Conservation (phyloP, 2,888 invertebrate genomes). For the Drosophila yooni region DNA sequence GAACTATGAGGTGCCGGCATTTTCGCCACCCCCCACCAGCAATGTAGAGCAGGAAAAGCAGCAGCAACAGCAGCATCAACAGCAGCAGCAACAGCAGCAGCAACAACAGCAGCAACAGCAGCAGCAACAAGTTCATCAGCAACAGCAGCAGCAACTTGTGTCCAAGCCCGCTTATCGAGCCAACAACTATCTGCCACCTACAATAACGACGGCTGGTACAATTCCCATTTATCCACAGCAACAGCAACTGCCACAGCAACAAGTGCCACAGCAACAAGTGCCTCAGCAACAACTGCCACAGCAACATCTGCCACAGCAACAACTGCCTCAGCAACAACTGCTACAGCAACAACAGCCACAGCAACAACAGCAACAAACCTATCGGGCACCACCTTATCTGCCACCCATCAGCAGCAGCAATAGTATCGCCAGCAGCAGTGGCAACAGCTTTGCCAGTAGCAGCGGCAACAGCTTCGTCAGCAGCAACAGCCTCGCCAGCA, state of each 20-base stretch:
- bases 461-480: neutral
- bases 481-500: constrained; percentile 16
- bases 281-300: constrained; percentile 20
- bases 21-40: constrained; percentile 12
- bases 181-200: constrained; percentile 28
- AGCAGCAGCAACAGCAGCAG: constrained; percentile 11
- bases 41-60: constrained; percentile 12
- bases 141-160: constrained; percentile 8
- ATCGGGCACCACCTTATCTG: constrained; percentile 42
- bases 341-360: constrained; percentile 19
- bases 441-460: constrained; percentile 19
- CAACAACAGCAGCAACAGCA: constrained; percentile 3
- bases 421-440: constrained; percentile 15
- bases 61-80: neutral
- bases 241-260: constrained; percentile 34
- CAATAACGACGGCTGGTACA: neutral
- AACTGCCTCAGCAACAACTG: constrained; percentile 35
- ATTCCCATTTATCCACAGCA: constrained; percentile 9
- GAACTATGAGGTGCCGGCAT: constrained; percentile 50
- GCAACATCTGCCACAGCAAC: constrained; percentile 11
- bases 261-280: constrained; percentile 11
- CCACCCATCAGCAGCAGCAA: constrained; percentile 30
- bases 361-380: constrained; percentile 30
- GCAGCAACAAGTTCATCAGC: neutral
- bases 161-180: constrained; percentile 8